Conservation (phyloP, 2,113 vertebrate species). For the Actenoides hombroni region DNA sequence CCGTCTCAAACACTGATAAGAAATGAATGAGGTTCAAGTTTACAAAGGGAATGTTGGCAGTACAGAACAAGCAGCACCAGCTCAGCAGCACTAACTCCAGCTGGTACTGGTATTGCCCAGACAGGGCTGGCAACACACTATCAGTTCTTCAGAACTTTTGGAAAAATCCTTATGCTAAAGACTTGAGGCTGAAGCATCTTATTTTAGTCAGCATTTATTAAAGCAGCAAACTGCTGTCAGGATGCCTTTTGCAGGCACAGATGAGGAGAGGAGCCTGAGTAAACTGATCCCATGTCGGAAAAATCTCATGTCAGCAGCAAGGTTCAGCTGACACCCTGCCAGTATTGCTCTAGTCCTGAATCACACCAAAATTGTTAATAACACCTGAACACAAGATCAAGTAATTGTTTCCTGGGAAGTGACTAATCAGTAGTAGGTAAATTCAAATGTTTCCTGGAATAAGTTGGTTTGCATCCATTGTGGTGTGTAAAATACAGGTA, state of each 20-base stretch:
- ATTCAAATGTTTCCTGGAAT: not conserved
- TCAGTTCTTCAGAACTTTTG: not conserved
- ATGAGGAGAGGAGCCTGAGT: not conserved
- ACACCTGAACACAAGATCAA: not conserved
- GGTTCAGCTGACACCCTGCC: not conserved
- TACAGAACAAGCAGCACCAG: not conserved
- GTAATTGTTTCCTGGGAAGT: not conserved
- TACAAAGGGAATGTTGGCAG: not conserved
- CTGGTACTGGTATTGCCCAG: not conserved
- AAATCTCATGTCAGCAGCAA: not conserved
- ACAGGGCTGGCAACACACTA: not conserved
- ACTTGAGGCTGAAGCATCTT: not conserved
- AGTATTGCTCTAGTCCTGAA: not conserved
- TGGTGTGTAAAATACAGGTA: not conserved
- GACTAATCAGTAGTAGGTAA: not conserved
- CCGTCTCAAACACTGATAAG: not conserved
- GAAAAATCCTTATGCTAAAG: not conserved
- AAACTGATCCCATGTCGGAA: not conserved
- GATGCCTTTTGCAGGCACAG: not conserved
- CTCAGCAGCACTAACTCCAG: not conserved
- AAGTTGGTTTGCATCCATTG: not conserved
- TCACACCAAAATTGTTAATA: not conserved
- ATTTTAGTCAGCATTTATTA: not conserved
- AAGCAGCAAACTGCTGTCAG: not conserved
- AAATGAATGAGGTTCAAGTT: not conserved